These are phyloP conservation scores for Formica selysi DNA, from an alignment of 1,140 invertebrate species.

Conservation along the genomic window DNA sequence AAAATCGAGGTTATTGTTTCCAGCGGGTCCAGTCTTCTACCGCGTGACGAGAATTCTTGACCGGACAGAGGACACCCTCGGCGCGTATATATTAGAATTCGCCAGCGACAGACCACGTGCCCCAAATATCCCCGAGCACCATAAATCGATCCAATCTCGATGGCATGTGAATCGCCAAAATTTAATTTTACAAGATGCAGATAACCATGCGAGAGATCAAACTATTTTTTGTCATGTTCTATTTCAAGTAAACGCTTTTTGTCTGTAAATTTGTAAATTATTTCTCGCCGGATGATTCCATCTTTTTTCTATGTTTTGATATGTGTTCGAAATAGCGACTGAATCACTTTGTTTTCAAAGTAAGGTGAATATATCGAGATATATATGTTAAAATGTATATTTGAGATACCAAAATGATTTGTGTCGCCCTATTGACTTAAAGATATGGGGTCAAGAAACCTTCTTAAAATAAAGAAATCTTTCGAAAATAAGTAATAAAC, in stretches of 20 bases:
- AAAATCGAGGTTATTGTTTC: conserved; percentile 59
- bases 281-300: background rate
- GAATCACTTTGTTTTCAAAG: background rate
- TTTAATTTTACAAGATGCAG: conserved; percentile 17
- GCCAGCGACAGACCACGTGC: conserved; percentile 13
- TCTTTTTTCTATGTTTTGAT: background rate
- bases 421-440: no score
- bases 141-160: conserved; percentile 41
- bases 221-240: background rate
- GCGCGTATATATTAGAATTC: conserved; percentile 39
- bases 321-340: background rate
- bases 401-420: background rate
- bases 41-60: conserved; percentile 62
- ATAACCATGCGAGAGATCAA: background rate
- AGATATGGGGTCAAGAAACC: no score
- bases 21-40: conserved; percentile 31
- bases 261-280: background rate
- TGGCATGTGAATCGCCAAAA: background rate
- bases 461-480: background rate
- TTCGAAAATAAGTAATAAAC: conserved; percentile 6
- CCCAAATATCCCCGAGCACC: conserved; percentile 16
- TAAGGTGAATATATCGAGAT: background rate
- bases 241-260: background rate
- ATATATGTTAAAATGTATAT: background rate
- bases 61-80: background rate